Conservation (phyloP, 1,140 invertebrate species). For the Battus philenor region DNA sequence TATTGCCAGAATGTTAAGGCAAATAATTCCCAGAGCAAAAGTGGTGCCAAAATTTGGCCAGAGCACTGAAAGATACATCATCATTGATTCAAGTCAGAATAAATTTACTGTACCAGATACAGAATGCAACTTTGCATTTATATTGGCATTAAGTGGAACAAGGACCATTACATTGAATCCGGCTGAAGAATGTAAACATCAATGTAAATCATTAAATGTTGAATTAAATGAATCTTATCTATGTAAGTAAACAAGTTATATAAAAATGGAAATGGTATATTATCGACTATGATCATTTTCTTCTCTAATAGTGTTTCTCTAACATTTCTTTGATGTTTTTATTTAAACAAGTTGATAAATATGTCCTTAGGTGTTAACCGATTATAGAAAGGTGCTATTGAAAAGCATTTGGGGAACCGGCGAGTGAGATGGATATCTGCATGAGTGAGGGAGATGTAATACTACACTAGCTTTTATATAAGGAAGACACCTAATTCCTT, state of each 20-base stretch:
- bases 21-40: conserved; percentile 80
- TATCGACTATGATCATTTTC: too few relatives aligned
- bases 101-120: conserved; percentile 81
- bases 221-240: conserved; percentile 80
- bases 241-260: conserved; percentile 83
- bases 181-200: conserved; percentile 80
- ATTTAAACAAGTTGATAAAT: too few relatives aligned
- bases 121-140: conserved; percentile 85
- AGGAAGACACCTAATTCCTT: too few relatives aligned
- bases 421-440: too few relatives aligned
- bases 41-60: conserved; percentile 79
- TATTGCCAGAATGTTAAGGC: conserved; percentile 79
- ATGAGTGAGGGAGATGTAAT: too few relatives aligned
- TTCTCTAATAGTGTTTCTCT: too few relatives aligned
- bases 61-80: conserved; percentile 83
- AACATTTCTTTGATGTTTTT: too few relatives aligned
- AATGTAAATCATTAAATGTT: conserved; percentile 80
- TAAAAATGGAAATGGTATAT: too few relatives aligned
- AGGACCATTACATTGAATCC: conserved; percentile 81
- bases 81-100: conserved; percentile 79
- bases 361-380: too few relatives aligned
- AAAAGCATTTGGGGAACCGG: too few relatives aligned
- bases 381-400: too few relatives aligned
- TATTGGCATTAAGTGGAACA: conserved; percentile 80
- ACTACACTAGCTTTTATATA: too few relatives aligned